A percentile compares a stretch with the other conserved stretches of the same genome.
Evolutionary conservation across 2,113 vertebrate genomes (phyloP).

Genomic region (Cariama cristata): DNA sequence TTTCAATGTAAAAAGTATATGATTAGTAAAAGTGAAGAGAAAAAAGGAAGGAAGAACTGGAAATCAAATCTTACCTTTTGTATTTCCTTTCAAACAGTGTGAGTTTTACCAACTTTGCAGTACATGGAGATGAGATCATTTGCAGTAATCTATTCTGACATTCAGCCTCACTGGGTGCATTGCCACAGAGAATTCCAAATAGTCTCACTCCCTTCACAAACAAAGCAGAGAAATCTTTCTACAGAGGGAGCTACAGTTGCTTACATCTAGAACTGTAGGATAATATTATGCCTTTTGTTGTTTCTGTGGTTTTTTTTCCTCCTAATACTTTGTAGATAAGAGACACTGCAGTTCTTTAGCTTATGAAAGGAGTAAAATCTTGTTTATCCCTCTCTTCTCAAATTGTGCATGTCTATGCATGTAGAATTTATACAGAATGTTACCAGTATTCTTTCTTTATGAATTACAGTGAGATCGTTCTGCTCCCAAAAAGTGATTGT

Average conservation of each 20-base stretch:
- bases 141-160: neutral
- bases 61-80: neutral
- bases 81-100: neutral
- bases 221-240: neutral
- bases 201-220: neutral
- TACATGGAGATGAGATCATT: neutral
- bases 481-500: neutral
- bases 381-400: neutral
- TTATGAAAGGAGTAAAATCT: neutral
- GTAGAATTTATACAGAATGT: neutral
- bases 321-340: neutral
- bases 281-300: neutral
- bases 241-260: neutral
- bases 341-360: neutral
- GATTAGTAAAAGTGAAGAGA: neutral
- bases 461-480: neutral
- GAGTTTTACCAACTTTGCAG: neutral
- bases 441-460: neutral
- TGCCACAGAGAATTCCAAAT: neutral
- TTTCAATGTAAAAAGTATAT: neutral
- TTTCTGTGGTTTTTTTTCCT: neutral
- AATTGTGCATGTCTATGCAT: neutral
- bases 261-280: neutral
- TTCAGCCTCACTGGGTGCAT: neutral
- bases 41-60: neutral